These are phyloP conservation scores for Aphelinus certus DNA, from an alignment of 1,140 invertebrate genomes.

Conservation along the genomic window DNA sequence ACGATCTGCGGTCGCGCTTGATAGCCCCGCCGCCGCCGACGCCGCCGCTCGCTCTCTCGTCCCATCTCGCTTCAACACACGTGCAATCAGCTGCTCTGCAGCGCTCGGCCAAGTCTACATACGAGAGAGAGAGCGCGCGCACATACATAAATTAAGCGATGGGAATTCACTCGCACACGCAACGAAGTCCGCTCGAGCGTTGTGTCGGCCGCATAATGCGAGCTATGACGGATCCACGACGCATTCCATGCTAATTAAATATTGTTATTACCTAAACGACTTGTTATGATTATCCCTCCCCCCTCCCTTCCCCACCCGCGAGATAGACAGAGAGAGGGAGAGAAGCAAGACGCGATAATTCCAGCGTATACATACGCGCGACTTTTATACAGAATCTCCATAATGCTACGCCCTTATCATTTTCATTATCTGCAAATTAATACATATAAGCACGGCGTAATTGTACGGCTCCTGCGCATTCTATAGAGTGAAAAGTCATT, in stretches of 20 bases:
- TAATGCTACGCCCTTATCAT: background rate
- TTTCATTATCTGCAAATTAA: slow-evolving; percentile 12
- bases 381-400: background rate
- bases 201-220: background rate
- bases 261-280: slow-evolving; percentile 36
- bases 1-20: slow-evolving; percentile 64
- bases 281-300: slow-evolving; percentile 21
- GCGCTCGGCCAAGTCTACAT: slow-evolving; percentile 7
- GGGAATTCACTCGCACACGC: slow-evolving; percentile 52
- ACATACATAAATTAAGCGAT: slow-evolving; percentile 56
- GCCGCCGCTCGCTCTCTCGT: slow-evolving; percentile 33
- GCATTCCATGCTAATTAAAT: slow-evolving; percentile 36
- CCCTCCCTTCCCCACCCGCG: too few relatives aligned
- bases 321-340: too few relatives aligned
- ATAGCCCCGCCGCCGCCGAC: slow-evolving; percentile 49
- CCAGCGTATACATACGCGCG: background rate
- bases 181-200: slow-evolving; percentile 31
- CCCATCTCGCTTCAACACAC: slow-evolving; percentile 44
- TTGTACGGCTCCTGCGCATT: too few relatives aligned
- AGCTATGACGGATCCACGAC: slow-evolving; percentile 13
- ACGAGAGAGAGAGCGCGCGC: background rate
- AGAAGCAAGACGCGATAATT: slow-evolving; percentile 10
- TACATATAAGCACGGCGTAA: background rate
- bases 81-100: background rate
- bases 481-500: too few relatives aligned